Conservation (phyloP, 2,888 invertebrate genomes). For the Cephus pygmeus region DNA sequence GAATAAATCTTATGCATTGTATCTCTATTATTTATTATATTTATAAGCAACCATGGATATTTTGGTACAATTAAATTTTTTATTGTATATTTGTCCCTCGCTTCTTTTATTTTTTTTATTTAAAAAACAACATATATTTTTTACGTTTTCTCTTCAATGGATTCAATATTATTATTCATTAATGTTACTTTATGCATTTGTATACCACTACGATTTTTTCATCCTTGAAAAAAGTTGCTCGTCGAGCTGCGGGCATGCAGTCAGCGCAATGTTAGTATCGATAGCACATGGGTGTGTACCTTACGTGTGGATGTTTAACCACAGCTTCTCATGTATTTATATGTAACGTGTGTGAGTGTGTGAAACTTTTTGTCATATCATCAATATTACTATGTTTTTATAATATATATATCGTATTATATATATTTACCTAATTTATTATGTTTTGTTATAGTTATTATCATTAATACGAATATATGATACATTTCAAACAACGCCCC, state of each 20-base stretch:
- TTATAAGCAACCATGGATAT: slow-evolving; percentile 65
- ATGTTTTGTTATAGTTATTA: slow-evolving; percentile 63
- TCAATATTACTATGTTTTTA: slow-evolving; percentile 53
- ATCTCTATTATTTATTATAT: slow-evolving; percentile 63
- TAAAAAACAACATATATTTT: slow-evolving; percentile 53
- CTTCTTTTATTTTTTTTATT: slow-evolving; percentile 40
- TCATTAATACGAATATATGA: slow-evolving; percentile 65
- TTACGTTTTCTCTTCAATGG: slow-evolving; percentile 38
- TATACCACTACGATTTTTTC: slow-evolving; percentile 29
- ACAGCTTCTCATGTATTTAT: slow-evolving; percentile 35
- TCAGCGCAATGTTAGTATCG: slow-evolving; percentile 54
- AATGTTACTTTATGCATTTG: slow-evolving; percentile 37
- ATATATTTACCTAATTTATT: slow-evolving; percentile 59
- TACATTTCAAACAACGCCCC: slow-evolving; percentile 66
- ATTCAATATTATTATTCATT: slow-evolving; percentile 45
- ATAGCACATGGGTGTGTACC: slow-evolving; percentile 52
- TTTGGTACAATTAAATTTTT: slow-evolving; percentile 63
- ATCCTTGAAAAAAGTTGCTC: slow-evolving; percentile 53
- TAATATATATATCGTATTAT: slow-evolving; percentile 40
- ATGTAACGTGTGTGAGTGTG: slow-evolving; percentile 33
- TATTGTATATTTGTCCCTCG: slow-evolving; percentile 50
- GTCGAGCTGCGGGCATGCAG: slow-evolving; percentile 48
- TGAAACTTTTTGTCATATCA: slow-evolving; percentile 36
- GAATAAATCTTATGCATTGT: slow-evolving; percentile 64
- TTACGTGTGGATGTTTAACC: slow-evolving; percentile 31